These are phyloP conservation scores for Fragum sueziense DNA, from an alignment of 2,888 invertebrate species.

Conservation along the genomic window DNA sequence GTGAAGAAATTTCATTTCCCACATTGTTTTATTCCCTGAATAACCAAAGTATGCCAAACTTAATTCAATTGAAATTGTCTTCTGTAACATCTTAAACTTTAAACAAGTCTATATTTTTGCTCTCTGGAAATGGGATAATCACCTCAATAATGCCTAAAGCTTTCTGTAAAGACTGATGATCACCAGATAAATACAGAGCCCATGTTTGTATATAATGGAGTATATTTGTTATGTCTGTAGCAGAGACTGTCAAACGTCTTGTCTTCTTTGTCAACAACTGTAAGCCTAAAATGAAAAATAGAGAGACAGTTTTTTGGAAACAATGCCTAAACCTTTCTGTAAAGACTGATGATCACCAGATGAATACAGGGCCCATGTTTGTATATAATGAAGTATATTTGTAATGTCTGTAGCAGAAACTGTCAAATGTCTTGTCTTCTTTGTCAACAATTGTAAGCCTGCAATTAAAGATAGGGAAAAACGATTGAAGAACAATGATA, in stretches of 20 bases:
- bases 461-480: background rate
- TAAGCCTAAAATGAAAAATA: constrained; percentile 43
- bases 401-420: constrained; percentile 31
- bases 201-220: constrained; percentile 53
- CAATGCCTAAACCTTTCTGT: background rate
- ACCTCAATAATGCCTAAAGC: too few relatives aligned
- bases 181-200: constrained; percentile 56
- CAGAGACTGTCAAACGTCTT: constrained; percentile 55
- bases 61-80: too few relatives aligned
- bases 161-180: constrained; percentile 45
- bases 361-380: constrained; percentile 50
- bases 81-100: too few relatives aligned
- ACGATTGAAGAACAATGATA: too few relatives aligned
- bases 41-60: background rate
- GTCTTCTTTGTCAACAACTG: constrained; percentile 56
- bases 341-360: constrained; percentile 60
- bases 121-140: too few relatives aligned
- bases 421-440: constrained; percentile 62
- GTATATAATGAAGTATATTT: constrained; percentile 43
- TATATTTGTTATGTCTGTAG: constrained; percentile 15
- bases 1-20: background rate
- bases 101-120: too few relatives aligned
- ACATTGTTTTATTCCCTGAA: background rate
- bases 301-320: too few relatives aligned
- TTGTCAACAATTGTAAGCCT: constrained; percentile 58